Percentiles rank a stretch among this genome's conserved stretches.
Evolutionary conservation across 1,140 invertebrate species (phyloP).

Genomic region (Drosophila erecta): DNA sequence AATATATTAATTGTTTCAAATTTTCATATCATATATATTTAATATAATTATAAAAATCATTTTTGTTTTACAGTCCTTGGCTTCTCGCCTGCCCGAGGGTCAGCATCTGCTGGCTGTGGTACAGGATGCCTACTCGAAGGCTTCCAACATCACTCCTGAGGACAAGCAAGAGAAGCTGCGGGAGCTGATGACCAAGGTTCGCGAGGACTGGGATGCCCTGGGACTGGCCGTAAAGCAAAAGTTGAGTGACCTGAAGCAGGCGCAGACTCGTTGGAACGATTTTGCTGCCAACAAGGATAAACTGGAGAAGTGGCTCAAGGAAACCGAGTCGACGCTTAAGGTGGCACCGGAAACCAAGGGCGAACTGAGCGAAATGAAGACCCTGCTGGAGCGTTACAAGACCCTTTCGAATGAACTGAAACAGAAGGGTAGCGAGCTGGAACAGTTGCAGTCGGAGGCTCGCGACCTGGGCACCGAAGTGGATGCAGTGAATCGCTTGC

Average conservation of each 20-base stretch:
- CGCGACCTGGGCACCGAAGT: constrained; percentile 88
- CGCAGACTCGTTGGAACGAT: constrained; percentile 92
- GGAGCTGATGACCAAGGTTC: constrained; percentile 90
- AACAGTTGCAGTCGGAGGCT: constrained; percentile 89
- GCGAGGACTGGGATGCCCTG: constrained; percentile 93
- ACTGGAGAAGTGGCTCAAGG: constrained; percentile 90
- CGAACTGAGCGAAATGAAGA: constrained; percentile 96
- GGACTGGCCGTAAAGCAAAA: constrained; percentile 92
- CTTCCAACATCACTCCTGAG: constrained; percentile 91
- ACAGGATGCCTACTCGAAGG: constrained; percentile 93
- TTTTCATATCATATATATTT: background rate
- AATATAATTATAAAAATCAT: too few relatives aligned
- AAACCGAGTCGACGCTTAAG: constrained; percentile 88
- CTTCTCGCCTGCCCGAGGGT: constrained; percentile 92
- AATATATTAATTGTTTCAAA: background rate
- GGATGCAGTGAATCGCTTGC: constrained; percentile 88
- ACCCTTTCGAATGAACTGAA: constrained; percentile 91
- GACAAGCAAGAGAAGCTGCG: constrained; percentile 92
- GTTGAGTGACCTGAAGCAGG: constrained; percentile 91
- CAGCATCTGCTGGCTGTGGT: constrained; percentile 92
- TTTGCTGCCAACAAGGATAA: constrained; percentile 89
- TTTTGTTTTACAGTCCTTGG: constrained; percentile 86
- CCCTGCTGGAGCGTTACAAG: constrained; percentile 93
- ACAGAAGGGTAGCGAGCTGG: constrained; percentile 90
- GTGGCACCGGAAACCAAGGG: constrained; percentile 89